phyloP scores from a whole-genome alignment of 2,888 invertebrate species.

The Eupithecia pulchellata region DNA sequence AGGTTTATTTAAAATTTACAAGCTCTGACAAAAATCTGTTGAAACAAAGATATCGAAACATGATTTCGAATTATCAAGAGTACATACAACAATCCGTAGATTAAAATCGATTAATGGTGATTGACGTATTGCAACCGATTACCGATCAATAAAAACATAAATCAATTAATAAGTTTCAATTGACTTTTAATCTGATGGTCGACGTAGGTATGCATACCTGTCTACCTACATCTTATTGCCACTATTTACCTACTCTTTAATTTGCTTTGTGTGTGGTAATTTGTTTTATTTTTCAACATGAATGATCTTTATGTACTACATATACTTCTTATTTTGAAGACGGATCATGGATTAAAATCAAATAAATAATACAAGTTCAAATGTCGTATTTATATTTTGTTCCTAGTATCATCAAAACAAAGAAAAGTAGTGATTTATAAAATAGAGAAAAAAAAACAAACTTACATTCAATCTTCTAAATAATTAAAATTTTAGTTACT shows the following conservation, averaged over 20 bases:
- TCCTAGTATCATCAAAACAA: too few species aligned
- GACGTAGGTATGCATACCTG: neutral
- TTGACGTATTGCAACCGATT: constrained; percentile 40
- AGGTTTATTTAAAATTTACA: neutral
- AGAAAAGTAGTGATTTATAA: too few species aligned
- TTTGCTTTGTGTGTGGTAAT: too few species aligned
- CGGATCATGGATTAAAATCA: neutral
- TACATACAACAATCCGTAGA: constrained; percentile 13
- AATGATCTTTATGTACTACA: too few species aligned
- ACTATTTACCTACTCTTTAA: neutral
- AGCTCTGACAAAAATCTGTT: neutral
- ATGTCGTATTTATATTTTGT: too few species aligned
- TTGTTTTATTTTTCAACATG: too few species aligned
- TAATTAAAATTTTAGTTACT: too few species aligned
- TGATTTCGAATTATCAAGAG: constrained; percentile 20
- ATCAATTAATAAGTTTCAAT: constrained; percentile 21
- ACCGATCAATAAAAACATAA: constrained; percentile 31
- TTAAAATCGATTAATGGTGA: constrained; percentile 41
- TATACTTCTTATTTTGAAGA: neutral
- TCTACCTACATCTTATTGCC: neutral
- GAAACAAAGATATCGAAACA: constrained; percentile 1
- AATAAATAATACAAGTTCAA: neutral
- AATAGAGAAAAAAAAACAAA: too few species aligned
- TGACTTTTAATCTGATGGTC: neutral
- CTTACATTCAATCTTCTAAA: too few species aligned